These are phyloP conservation scores for Thecophora atra DNA, from an alignment of 2,888 invertebrate genomes.

Conservation along the genomic window DNA sequence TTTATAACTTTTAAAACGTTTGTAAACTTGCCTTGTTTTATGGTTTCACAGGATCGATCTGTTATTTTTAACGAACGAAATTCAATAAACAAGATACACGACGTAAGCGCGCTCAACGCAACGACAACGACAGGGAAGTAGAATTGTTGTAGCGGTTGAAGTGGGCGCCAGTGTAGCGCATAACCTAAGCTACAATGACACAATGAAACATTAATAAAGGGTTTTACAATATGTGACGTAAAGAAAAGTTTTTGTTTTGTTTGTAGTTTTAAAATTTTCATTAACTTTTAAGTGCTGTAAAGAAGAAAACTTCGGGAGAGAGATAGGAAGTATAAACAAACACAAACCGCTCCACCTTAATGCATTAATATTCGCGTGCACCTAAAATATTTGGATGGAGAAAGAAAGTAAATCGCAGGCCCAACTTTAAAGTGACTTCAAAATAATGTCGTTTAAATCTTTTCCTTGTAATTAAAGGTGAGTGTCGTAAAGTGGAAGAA, in stretches of 20 bases:
- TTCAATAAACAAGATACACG: slow-evolving; percentile 39
- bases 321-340: neutral
- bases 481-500: no score
- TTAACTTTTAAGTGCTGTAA: slow-evolving; percentile 28
- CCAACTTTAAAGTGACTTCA: no score
- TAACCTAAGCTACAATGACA: slow-evolving; percentile 72
- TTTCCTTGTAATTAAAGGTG: no score
- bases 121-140: slow-evolving; percentile 37
- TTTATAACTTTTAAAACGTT: slow-evolving; percentile 30
- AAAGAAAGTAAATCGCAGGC: no score
- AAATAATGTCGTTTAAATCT: no score
- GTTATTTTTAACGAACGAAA: slow-evolving; percentile 34
- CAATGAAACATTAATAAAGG: slow-evolving; percentile 51
- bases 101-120: slow-evolving; percentile 41
- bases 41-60: slow-evolving; percentile 33
- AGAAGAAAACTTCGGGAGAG: slow-evolving; percentile 19
- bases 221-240: slow-evolving; percentile 39
- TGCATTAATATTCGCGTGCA: slow-evolving; percentile 15
- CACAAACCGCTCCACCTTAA: slow-evolving; percentile 21
- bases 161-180: slow-evolving; percentile 44
- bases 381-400: neutral
- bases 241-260: slow-evolving; percentile 31
- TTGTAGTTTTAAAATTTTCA: slow-evolving; percentile 23
- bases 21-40: slow-evolving; percentile 34
- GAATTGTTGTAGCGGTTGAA: slow-evolving; percentile 39